Percentiles rank a stretch among this genome's conserved stretches.
Conservation (phyloP, 2,797 vertebrate genomes). For the Parauchenoglanis ngamensis region DNA sequence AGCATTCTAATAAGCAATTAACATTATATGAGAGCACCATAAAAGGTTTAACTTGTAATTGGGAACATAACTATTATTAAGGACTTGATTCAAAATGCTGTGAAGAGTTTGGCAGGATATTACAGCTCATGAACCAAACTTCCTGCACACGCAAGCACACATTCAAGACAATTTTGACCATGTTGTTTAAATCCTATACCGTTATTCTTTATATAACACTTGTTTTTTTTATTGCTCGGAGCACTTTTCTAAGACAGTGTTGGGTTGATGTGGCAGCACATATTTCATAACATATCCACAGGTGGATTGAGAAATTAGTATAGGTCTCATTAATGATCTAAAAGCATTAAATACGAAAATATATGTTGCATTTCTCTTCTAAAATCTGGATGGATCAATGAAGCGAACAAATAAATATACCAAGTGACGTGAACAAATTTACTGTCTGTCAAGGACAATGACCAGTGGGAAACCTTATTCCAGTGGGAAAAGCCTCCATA, state of each 20-base stretch:
- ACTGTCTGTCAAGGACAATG: constrained; percentile 59
- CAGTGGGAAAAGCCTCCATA: constrained; percentile 50
- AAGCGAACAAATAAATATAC: not conserved
- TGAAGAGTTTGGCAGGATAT: constrained; percentile 63
- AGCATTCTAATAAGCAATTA: constrained; percentile 96
- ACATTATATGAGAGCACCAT: constrained; percentile 86
- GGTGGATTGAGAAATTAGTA: not conserved
- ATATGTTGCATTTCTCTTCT: not conserved
- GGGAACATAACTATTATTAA: constrained; percentile 83
- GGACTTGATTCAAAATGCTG: constrained; percentile 78
- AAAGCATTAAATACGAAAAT: not conserved
- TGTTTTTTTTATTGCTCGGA: too few relatives aligned
- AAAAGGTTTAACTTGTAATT: constrained; percentile 88
- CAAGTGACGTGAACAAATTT: constrained; percentile 13
- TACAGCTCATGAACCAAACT: constrained; percentile 64
- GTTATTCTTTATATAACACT: constrained; percentile 21
- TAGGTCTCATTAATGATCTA: not conserved
- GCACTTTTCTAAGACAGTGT: constrained; percentile 41
- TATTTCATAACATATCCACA: constrained; percentile 9
- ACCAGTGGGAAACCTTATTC: constrained; percentile 64
- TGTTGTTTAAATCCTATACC: not conserved
- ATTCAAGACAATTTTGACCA: constrained; percentile 48
- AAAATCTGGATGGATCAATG: not conserved
- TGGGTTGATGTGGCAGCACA: constrained; percentile 28
- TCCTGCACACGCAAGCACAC: constrained; percentile 58